Base-by-base conservation (phyloP, 23 tunicate genomes). In the Ciona savignyi region DNA sequence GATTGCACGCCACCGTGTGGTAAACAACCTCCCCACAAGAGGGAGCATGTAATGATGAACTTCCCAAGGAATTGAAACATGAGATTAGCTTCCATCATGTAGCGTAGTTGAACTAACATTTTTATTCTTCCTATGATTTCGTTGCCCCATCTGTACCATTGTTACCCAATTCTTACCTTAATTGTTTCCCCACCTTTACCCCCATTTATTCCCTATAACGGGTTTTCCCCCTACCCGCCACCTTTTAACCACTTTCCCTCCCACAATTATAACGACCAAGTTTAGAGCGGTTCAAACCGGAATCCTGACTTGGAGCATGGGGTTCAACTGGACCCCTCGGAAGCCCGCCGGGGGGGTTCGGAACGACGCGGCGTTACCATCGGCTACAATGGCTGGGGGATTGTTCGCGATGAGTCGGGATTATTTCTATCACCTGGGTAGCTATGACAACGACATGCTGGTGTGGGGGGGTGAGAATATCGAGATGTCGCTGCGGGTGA, bases 391-490 rank as follows among this genome's bases (percentile, higher is more conserved):
- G 98, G 98, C 98, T 6, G 98, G 98, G 2, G 96, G 96, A 1
- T 75, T 88, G 48, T 88, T 88, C 63, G 75, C 93, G 25, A 92
- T 92, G 83, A 72, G 74, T 69, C 74, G 75, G 60, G 63, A 70
- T 29, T 92, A 92, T 30, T 92, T 92, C 71, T 25, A 92, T 42
- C 78, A 67, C 70, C 71, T 92, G 29, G 98, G 98, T 9, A 85
- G 83, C 11, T 92, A 92, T 35, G 98, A 92, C 70, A 66, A 34
- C 2, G 76, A 86, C 25, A 92, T 92, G 98, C 33, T 56, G 25
- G 90, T 92, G 21, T 92, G 98, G 98, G 98, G 98, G 2, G 98
- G 98, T 31, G 98, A 92, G 67, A 92, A 92, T 66, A 81, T 92
- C 33, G 98, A 92, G 69, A 92, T 92, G 98, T 79, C 87, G 26